Evolutionary conservation across 37 sponge, comb jelly and placozoan species (phyloP).

Genomic region (Aphrocallistes beatrix): DNA sequence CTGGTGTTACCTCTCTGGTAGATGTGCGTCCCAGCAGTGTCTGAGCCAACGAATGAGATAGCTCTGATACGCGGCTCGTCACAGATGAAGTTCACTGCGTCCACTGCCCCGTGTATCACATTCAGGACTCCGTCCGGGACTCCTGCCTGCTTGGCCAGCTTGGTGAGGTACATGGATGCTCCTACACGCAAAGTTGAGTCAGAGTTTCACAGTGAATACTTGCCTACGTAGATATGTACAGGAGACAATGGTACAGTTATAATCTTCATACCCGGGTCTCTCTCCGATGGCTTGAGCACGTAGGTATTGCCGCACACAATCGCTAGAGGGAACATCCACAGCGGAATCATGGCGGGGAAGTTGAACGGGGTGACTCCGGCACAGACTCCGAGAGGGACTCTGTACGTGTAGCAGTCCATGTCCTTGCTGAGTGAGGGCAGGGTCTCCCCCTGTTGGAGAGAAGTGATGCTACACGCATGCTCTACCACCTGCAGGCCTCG

Average conservation of each 20-base stretch:
- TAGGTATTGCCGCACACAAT: slow-evolving; percentile 89
- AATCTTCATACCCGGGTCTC: slow-evolving; percentile 65
- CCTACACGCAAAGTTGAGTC: too few relatives aligned
- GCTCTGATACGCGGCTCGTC: slow-evolving; percentile 79
- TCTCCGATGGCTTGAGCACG: slow-evolving; percentile 89
- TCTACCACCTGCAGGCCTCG: slow-evolving; percentile 97
- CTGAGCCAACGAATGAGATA: slow-evolving; percentile 91
- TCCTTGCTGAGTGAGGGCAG: slow-evolving; percentile 71
- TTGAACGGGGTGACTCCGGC: slow-evolving; percentile 77
- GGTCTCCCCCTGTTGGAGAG: slow-evolving; percentile 87
- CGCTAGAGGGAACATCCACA: slow-evolving; percentile 91
- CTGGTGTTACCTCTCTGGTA: slow-evolving; percentile 77
- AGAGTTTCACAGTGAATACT: too few relatives aligned
- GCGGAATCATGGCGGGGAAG: not conserved
- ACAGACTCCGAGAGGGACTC: slow-evolving; percentile 91
- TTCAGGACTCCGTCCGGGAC: slow-evolving; percentile 90
- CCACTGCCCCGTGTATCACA: slow-evolving; percentile 88
- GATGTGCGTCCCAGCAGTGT: slow-evolving; percentile 82
- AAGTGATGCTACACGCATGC: slow-evolving; percentile 82
- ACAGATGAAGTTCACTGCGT: slow-evolving; percentile 70
- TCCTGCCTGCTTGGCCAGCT: slow-evolving; percentile 86
- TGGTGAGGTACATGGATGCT: slow-evolving; percentile 60
- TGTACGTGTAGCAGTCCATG: slow-evolving; percentile 91
- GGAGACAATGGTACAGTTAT: too few relatives aligned
- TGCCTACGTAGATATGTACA: too few relatives aligned